Evolutionary conservation across 2,113 vertebrate genomes (phyloP).

Genomic region (Crotalus viridis): DNA sequence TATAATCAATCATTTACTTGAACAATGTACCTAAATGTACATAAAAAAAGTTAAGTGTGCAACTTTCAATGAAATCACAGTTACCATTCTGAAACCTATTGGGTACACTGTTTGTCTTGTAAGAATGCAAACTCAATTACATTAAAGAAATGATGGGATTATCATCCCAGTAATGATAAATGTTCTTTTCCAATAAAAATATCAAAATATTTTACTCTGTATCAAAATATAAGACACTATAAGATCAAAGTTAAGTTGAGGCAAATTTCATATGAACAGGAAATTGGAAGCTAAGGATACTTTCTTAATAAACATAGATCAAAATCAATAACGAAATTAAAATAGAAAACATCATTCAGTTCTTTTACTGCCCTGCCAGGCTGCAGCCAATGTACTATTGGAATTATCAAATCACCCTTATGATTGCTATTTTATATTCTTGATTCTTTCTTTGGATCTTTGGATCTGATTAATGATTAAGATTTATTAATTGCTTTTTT

Average conservation of each 20-base stretch:
- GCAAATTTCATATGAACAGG: not conserved
- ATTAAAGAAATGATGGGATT: not conserved
- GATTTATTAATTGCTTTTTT: not conserved
- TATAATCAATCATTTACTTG: not conserved
- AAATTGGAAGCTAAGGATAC: not conserved
- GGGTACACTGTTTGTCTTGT: not conserved
- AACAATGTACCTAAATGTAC: not conserved
- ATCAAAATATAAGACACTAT: not conserved
- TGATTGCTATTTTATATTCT: not conserved
- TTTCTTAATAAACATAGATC: not conserved
- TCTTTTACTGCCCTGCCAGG: not conserved
- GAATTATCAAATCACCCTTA: not conserved
- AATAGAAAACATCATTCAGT: not conserved
- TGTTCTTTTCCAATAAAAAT: not conserved
- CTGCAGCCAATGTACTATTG: not conserved
- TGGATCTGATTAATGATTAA: not conserved
- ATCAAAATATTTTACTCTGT: not conserved
- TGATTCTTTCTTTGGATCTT: not conserved
- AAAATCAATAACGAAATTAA: not conserved
- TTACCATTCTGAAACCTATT: not conserved
- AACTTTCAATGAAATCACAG: not conserved
- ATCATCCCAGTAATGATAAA: not conserved
- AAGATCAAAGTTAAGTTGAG: not conserved
- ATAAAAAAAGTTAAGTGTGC: not conserved
- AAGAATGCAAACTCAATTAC: not conserved